These are phyloP conservation scores for Thunnus thynnus DNA, from an alignment of 2,113 vertebrate species.

Conservation along the genomic window DNA sequence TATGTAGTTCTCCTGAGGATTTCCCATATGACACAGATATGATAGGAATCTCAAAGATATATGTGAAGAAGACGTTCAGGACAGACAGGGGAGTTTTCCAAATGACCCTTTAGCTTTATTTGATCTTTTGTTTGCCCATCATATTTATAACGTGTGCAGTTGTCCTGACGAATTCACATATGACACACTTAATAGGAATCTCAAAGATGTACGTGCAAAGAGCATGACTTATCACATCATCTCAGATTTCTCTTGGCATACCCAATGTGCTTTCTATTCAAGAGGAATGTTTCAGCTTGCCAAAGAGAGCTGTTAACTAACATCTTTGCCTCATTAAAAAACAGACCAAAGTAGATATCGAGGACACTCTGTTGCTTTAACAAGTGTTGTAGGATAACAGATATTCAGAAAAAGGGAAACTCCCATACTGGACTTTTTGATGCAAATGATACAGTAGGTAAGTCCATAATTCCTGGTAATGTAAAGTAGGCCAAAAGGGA, in stretches of 20 bases:
- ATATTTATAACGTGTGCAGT: not conserved
- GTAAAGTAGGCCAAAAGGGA: not conserved
- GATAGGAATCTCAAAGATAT: too few species aligned
- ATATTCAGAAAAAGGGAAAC: slow-evolving; percentile 27
- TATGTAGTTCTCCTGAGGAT: not conserved
- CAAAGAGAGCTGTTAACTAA: too few species aligned
- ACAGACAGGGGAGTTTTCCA: too few species aligned
- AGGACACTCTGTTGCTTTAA: not conserved
- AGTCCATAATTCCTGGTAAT: slow-evolving; percentile 45
- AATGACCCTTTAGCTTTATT: not conserved
- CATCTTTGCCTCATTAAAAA: not conserved
- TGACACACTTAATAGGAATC: not conserved
- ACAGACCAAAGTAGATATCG: not conserved
- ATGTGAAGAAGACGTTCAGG: too few species aligned
- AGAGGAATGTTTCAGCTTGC: slow-evolving; percentile 8
- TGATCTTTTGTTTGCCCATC: rapidly evolving
- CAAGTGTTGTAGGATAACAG: not conserved
- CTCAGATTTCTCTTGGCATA: not conserved
- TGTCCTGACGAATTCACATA: not conserved
- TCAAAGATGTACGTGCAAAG: rapidly evolving
- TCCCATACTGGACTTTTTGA: slow-evolving; percentile 44
- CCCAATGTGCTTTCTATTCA: not conserved
- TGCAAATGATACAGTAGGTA: slow-evolving; percentile 29
- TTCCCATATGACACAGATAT: too few species aligned
- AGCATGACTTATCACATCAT: not conserved